Evolutionary conservation across 1,140 invertebrate species (phyloP).

Genomic region (Charaxes varanes): DNA sequence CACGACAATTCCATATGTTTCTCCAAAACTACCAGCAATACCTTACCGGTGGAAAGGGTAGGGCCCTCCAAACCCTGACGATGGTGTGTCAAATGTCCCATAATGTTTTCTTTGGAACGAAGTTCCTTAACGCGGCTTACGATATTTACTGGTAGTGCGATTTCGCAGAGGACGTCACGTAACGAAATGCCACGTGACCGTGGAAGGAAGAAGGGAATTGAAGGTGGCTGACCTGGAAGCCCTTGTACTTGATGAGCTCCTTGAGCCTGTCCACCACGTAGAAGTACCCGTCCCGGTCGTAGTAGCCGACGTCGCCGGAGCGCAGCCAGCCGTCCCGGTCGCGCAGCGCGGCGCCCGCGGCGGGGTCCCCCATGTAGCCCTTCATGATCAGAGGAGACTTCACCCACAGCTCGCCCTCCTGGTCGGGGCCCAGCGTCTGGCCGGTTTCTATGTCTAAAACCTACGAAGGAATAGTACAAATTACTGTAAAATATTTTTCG

Average conservation of each 20-base stretch:
- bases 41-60: conserved; percentile 1
- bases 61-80: too few relatives aligned
- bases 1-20: background rate
- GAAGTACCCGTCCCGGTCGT: conserved; percentile 80
- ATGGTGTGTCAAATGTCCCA: too few relatives aligned
- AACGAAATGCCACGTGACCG: too few relatives aligned
- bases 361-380: conserved; percentile 79
- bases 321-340: conserved; percentile 84
- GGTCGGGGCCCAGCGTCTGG: conserved; percentile 74
- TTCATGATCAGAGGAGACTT: conserved; percentile 82
- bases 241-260: conserved; percentile 89
- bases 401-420: conserved; percentile 82
- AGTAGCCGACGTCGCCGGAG: conserved; percentile 88
- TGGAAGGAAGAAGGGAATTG: too few relatives aligned
- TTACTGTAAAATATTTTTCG: conserved; percentile 1
- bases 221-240: conserved; percentile 84
- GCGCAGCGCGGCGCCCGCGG: conserved; percentile 79
- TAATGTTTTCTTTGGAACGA: too few relatives aligned
- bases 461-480: conserved; percentile 27
- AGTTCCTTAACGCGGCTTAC: too few relatives aligned
- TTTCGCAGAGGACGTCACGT: too few relatives aligned
- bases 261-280: conserved; percentile 86
- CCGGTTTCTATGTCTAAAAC: conserved; percentile 78
- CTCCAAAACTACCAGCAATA: background rate
- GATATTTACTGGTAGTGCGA: too few relatives aligned